phyloP scores from a whole-genome alignment of 2,797 vertebrate species.

The Apodemus agrarius region DNA sequence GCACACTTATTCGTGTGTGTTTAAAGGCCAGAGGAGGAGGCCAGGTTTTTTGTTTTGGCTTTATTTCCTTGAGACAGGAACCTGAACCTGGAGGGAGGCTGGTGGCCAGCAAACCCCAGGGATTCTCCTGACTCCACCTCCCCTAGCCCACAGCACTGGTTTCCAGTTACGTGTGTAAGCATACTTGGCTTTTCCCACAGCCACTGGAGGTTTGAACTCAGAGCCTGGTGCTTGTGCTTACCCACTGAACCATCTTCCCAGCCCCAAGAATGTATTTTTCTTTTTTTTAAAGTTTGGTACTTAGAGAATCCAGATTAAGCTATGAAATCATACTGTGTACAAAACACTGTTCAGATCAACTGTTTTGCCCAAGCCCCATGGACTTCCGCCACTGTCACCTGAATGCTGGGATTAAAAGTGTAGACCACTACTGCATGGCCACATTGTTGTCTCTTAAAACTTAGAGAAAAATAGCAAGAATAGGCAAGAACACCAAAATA shows the following conservation, averaged over 20 bases:
- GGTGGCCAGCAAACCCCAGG: neutral
- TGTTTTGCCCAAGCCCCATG: rapidly evolving
- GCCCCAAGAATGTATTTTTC: neutral
- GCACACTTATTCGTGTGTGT: neutral
- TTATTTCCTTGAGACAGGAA: neutral
- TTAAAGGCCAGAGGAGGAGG: neutral
- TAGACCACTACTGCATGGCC: neutral
- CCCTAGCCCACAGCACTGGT: neutral
- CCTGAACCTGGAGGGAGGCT: neutral
- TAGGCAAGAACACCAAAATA: conserved; percentile 8
- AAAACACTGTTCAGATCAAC: neutral
- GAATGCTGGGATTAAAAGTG: neutral
- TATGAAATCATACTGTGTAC: neutral
- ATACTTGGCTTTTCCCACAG: neutral
- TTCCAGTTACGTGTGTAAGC: neutral
- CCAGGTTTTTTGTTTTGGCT: neutral
- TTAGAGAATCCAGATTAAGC: conserved; percentile 48
- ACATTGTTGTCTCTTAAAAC: neutral
- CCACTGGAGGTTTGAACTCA: neutral
- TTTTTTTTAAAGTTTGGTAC: neutral
- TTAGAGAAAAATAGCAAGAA: conserved; percentile 27
- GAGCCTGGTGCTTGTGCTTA: neutral
- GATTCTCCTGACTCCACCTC: neutral
- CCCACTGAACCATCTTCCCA: neutral
- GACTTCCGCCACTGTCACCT: neutral